phyloP scores from a whole-genome alignment of 2,113 vertebrate genomes.

The Myotis lucifugus region DNA sequence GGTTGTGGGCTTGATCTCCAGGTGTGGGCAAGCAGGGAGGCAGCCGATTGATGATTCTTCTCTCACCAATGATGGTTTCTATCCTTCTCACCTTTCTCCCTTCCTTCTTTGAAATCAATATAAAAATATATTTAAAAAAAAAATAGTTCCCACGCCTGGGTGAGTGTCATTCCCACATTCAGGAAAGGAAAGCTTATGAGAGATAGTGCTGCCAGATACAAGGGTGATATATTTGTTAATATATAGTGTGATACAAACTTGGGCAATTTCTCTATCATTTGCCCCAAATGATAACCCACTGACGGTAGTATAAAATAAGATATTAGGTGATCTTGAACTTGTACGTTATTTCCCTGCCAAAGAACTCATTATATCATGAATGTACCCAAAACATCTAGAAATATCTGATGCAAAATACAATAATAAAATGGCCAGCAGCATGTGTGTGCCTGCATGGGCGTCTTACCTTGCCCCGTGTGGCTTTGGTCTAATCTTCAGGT shows the following conservation, averaged over 20 bases:
- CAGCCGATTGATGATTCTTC: too few relatives aligned
- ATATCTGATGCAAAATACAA: neutral
- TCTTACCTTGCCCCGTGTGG: neutral
- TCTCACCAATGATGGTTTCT: too few relatives aligned
- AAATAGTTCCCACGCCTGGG: neutral
- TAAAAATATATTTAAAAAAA: neutral
- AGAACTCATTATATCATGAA: neutral
- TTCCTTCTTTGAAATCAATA: too few relatives aligned
- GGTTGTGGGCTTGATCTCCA: too few relatives aligned
- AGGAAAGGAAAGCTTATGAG: neutral
- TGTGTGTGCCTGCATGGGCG: rapidly evolving
- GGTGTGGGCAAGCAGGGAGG: too few relatives aligned
- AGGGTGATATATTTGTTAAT: neutral
- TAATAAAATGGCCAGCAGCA: neutral
- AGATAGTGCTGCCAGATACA: neutral
- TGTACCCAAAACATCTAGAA: neutral
- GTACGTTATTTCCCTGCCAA: neutral
- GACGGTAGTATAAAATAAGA: neutral
- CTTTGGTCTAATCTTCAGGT: neutral
- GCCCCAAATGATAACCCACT: neutral
- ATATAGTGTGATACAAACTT: neutral
- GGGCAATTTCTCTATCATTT: neutral
- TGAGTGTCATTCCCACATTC: neutral
- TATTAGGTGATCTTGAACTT: neutral
- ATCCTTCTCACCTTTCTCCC: too few relatives aligned